Conservation (phyloP, 2,888 invertebrate genomes). For the Herminia tarsipennalis region DNA sequence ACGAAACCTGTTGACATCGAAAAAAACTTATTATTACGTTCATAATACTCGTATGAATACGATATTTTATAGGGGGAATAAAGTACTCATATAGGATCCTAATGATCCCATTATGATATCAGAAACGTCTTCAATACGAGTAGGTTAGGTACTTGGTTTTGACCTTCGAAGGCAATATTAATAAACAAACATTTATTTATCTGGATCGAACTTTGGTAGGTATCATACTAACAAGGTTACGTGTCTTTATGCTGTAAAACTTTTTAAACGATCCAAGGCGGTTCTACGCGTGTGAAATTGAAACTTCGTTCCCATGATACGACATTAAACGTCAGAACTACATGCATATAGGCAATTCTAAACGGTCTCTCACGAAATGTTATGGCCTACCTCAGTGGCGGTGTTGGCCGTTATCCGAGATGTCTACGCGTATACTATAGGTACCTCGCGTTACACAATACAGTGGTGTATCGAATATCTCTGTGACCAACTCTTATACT, state of each 20-base stretch:
- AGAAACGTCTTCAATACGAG: constrained; percentile 19
- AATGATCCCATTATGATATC: constrained; percentile 35
- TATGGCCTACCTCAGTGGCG: constrained; percentile 74
- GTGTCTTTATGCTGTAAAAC: constrained; percentile 59
- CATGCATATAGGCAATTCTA: constrained; percentile 50
- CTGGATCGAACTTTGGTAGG: constrained; percentile 38
- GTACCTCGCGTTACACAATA: constrained; percentile 57
- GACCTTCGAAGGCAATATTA: constrained; percentile 26
- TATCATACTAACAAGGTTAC: constrained; percentile 51
- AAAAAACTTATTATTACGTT: constrained; percentile 16
- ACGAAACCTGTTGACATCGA: constrained; percentile 11
- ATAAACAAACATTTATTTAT: constrained; percentile 42
- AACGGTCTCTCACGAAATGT: constrained; percentile 66
- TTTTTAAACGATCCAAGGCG: constrained; percentile 48
- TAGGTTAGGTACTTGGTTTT: no score
- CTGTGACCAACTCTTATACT: constrained; percentile 49
- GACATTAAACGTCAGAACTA: constrained; percentile 64
- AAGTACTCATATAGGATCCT: constrained; percentile 16
- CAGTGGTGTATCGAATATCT: constrained; percentile 66
- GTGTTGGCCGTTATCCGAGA: constrained; percentile 59
- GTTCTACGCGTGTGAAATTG: constrained; percentile 66
- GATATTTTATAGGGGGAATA: constrained; percentile 19
- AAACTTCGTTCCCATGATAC: constrained; percentile 69
- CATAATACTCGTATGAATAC: constrained; percentile 17
- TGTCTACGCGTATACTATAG: constrained; percentile 58